These are phyloP conservation scores for Archivesica marissinica DNA, from an alignment of 1,140 invertebrate genomes.

Conservation along the genomic window DNA sequence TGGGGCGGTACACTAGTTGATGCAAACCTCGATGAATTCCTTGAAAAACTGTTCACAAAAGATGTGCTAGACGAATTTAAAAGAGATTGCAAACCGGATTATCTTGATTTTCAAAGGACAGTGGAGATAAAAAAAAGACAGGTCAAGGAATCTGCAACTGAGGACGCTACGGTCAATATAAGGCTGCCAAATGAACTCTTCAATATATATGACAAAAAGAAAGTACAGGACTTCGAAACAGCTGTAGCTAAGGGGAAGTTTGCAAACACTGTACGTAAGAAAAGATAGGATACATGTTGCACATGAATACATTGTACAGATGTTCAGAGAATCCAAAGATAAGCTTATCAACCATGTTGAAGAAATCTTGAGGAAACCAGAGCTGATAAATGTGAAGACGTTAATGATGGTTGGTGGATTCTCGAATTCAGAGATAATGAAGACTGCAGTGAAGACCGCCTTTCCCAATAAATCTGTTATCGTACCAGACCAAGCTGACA, in stretches of 20 bases:
- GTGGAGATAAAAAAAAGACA: constrained; percentile 62
- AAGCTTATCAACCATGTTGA: neutral
- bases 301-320: constrained; percentile 3
- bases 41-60: constrained; percentile 48
- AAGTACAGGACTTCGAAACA: neutral
- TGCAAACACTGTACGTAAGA: constrained; percentile 11
- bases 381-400: neutral
- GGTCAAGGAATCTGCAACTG: neutral
- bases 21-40: constrained; percentile 33
- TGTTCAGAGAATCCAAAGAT: constrained; percentile 21
- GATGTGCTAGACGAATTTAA: constrained; percentile 25
- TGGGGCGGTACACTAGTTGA: constrained; percentile 67
- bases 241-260: neutral
- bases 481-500: constrained; percentile 14
- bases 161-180: constrained; percentile 10
- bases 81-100: constrained; percentile 36
- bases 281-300: constrained; percentile 35
- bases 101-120: constrained; percentile 41
- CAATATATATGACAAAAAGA: constrained; percentile 25
- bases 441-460: constrained; percentile 3
- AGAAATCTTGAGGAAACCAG: neutral
- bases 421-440: constrained; percentile 34
- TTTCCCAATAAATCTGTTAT: constrained; percentile 34
- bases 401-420: constrained; percentile 56
- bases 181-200: constrained; percentile 31